Evolutionary conservation across 2,888 invertebrate species (phyloP), one percentile per base, ranked within the genome.

Genomic region (Harpalus rubripes): DNA sequence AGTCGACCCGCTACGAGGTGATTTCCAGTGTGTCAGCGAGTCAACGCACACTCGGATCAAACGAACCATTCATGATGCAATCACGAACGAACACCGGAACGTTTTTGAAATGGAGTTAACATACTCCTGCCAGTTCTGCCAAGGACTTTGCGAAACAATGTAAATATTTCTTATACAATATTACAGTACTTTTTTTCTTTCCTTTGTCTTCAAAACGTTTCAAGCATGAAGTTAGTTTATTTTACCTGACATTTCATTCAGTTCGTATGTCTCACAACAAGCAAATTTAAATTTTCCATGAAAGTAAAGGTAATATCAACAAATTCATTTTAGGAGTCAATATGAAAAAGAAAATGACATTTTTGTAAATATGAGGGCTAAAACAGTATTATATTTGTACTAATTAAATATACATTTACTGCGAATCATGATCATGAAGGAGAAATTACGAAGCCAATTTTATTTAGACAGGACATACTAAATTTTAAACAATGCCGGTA

Each of bases 11-110:
- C 78, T 32, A 32, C 76, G 61, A 84, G 63, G 84, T 65, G 61
- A 84, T 84, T 84, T 84, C 59, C 78, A 78, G 56, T 78, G 79
- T 84, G 78, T 84, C 84, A 84, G 78, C 84, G 78, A 59, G 44
- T 61, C 65, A 41, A 68, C 56, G 72, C 58, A 68, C 65, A 58
- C 82, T 61, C 63, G 39, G 58, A 85, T 59, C 80, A 85, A 85
- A 85, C 85, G 85, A 85, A 85, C 80, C 85, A 68, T 79, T 79
- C 68, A 80, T 78, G 65, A 78, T 84, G 84, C 84, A 84, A 84
- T 84, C 84, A 84, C 78, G 41, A 68, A 39, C 32, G 63, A 39
- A 68, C 39, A 68, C 68, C 68, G 68, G 68, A 63, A 63, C 63
- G 63, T 63, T 63, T 63, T 63, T 63, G 63, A 63, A 63, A 63